phyloP scores from a whole-genome alignment of 2,888 invertebrate genomes.

The Actias luna region DNA sequence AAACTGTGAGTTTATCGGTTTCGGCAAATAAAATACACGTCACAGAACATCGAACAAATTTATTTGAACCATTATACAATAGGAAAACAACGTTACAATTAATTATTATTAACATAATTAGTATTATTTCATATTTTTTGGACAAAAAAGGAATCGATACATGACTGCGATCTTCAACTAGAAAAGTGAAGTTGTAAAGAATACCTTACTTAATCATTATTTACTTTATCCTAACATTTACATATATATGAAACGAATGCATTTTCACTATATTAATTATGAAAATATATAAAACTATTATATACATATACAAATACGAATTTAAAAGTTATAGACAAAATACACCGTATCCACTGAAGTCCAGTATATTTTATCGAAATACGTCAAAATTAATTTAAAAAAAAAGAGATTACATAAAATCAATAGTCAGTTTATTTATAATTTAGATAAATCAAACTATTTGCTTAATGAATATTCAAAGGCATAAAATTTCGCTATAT shows the following conservation, averaged over 20 bases:
- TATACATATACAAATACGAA: background rate
- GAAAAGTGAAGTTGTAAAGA: background rate
- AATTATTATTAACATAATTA: background rate
- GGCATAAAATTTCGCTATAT: too few relatives aligned
- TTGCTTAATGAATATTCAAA: too few relatives aligned
- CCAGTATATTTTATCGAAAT: too few relatives aligned
- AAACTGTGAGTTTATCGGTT: too few relatives aligned
- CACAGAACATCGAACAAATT: background rate
- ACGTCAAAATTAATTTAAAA: too few relatives aligned
- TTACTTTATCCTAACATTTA: background rate
- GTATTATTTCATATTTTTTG: background rate
- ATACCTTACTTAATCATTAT: background rate
- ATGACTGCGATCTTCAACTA: background rate
- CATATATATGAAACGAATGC: background rate
- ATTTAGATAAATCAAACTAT: too few relatives aligned
- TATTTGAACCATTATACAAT: background rate
- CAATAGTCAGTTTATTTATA: too few relatives aligned
- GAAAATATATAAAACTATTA: background rate
- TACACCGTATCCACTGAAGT: background rate
- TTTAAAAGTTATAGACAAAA: background rate
- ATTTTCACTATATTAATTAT: background rate
- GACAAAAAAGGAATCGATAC: background rate
- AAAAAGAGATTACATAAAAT: too few relatives aligned
- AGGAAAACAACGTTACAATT: background rate
- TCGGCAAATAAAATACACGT: background rate